Percentiles rank a stretch among this genome's conserved stretches.
These are phyloP conservation scores for Trichopria drosophilae DNA, from an alignment of 2,888 invertebrate species.

Conservation along the genomic window DNA sequence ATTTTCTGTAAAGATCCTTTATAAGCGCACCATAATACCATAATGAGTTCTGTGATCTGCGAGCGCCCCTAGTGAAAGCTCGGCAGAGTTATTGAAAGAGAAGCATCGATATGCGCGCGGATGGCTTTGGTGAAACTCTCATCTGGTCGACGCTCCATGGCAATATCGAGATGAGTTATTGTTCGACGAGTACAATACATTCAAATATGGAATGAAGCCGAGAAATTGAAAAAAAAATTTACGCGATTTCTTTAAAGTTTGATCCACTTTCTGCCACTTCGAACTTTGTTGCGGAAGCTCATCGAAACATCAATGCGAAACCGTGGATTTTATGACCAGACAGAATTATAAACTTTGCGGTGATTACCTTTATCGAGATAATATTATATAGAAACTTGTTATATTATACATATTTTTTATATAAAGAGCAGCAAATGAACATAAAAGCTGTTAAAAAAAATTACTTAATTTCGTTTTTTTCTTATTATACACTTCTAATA, in stretches of 20 bases:
- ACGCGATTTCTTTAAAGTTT: slow-evolving; percentile 37
- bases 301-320: slow-evolving; percentile 4
- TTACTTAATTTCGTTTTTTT: too few species aligned
- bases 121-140: slow-evolving; percentile 20
- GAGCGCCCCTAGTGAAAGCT: slow-evolving; percentile 14
- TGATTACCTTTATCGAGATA: too few species aligned
- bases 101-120: slow-evolving; percentile 39
- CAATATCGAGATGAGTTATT: slow-evolving; percentile 55
- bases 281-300: slow-evolving; percentile 5
- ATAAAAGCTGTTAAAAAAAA: too few species aligned
- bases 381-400: too few species aligned
- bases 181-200: slow-evolving; percentile 50
- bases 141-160: too few species aligned
- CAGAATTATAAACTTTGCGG: too few species aligned
- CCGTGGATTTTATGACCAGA: too few species aligned
- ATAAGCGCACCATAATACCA: slow-evolving; percentile 11
- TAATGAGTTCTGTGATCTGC: slow-evolving; percentile 24
- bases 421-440: too few species aligned
- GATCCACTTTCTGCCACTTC: slow-evolving; percentile 41
- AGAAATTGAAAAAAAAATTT: slow-evolving; percentile 48
- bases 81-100: slow-evolving; percentile 35
- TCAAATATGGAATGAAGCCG: slow-evolving; percentile 49
- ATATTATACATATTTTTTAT: too few species aligned
- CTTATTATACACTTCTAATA: too few species aligned
- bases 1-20: too few species aligned